phyloP scores from a whole-genome alignment of 2,797 vertebrate species.

The Nannoperca obscura region DNA sequence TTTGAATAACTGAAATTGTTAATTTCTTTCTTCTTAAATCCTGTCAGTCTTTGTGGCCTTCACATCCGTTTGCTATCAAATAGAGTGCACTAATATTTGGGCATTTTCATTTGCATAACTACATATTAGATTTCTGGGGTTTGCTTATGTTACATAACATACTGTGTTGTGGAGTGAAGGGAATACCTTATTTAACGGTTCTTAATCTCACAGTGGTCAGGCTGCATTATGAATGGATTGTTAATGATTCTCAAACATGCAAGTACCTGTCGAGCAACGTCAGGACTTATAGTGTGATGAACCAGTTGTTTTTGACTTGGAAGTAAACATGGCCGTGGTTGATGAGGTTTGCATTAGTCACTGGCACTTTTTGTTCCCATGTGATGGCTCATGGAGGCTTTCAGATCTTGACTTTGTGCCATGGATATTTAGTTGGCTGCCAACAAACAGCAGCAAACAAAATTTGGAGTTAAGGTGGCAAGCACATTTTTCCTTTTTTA shows the following conservation, averaged over 20 bases:
- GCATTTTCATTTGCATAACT: background rate
- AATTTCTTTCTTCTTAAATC: background rate
- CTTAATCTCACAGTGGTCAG: background rate
- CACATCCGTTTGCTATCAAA: background rate
- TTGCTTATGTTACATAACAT: background rate
- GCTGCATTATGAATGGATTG: background rate
- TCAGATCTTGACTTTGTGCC: constrained; percentile 22
- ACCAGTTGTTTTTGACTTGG: background rate
- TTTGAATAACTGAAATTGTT: background rate
- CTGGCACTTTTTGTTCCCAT: constrained; percentile 20
- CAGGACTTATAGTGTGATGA: background rate
- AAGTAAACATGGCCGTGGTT: background rate
- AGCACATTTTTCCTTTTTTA: background rate
- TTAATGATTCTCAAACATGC: constrained; percentile 12
- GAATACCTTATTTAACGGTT: background rate
- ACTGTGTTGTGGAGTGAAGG: background rate
- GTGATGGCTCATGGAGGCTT: constrained; percentile 21
- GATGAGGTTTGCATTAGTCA: constrained; percentile 31
- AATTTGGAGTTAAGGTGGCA: constrained; percentile 6
- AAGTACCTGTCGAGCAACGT: background rate
- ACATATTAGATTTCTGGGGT: background rate
- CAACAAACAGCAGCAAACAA: constrained; percentile 28
- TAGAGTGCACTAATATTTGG: background rate
- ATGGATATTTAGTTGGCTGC: constrained; percentile 15
- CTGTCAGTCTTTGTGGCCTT: background rate